Conservation (phyloP, 2,797 vertebrate species). For the Mallotus villosus region DNA sequence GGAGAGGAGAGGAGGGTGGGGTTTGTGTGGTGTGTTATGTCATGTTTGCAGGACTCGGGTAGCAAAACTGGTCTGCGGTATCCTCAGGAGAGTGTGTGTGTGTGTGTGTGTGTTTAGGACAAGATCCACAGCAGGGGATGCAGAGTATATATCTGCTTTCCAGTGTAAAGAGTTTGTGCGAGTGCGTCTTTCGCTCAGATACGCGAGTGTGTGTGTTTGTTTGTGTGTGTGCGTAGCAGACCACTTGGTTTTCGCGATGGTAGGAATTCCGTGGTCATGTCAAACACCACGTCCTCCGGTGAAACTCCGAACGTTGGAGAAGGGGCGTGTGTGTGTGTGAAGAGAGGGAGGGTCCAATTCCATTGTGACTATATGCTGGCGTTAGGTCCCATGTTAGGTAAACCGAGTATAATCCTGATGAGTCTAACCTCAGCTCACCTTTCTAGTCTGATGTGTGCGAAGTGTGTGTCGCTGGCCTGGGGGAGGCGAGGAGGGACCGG, state of each 20-base stretch:
- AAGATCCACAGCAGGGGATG: neutral
- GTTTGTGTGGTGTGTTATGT: conserved; percentile 19
- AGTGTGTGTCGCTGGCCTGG: neutral
- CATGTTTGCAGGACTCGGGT: neutral
- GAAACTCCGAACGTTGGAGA: conserved; percentile 37
- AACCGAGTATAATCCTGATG: too few species aligned
- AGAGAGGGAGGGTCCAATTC: neutral
- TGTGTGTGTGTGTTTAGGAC: neutral
- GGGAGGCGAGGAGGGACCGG: neutral
- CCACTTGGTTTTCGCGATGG: conserved; percentile 29
- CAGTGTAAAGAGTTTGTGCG: neutral
- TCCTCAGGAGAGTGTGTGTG: neutral
- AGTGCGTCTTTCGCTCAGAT: neutral
- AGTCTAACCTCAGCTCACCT: too few species aligned
- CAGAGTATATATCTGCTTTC: neutral
- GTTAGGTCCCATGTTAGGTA: too few species aligned
- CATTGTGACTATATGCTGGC: too few species aligned
- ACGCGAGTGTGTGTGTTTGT: neutral
- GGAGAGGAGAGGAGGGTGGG: conserved; percentile 7
- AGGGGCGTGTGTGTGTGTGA: neutral
- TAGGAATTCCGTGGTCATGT: conserved; percentile 40
- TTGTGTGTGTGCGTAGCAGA: neutral
- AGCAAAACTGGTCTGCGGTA: neutral
- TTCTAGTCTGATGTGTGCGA: neutral
- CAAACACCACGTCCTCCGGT: conserved; percentile 43